Conservation (phyloP, 2,888 invertebrate species). For the Automeris io region DNA sequence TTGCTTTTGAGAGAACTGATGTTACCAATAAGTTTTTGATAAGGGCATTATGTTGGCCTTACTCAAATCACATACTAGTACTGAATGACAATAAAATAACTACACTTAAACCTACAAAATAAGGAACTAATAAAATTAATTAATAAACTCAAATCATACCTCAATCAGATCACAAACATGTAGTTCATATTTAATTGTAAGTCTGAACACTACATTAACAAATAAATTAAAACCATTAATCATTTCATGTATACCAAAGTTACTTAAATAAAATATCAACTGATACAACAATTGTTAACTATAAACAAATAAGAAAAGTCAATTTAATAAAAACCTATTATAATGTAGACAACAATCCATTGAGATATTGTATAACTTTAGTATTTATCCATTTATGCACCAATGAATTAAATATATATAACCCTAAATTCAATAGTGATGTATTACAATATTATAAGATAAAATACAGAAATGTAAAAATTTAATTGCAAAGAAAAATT, state of each 20-base stretch:
- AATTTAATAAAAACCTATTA: conserved; percentile 54
- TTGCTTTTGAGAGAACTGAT: conserved; percentile 58
- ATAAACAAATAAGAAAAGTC: conserved; percentile 63
- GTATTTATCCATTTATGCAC: conserved; percentile 13
- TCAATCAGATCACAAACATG: conserved; percentile 73
- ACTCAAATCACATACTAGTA: conserved; percentile 28
- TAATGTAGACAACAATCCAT: conserved; percentile 49
- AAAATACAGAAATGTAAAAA: conserved; percentile 40
- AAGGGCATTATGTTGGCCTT: conserved; percentile 26
- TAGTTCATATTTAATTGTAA: conserved; percentile 68
- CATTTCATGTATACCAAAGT: conserved; percentile 46
- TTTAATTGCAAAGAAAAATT: conserved; percentile 29
- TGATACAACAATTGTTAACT: conserved; percentile 59
- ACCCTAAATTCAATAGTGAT: conserved; percentile 37
- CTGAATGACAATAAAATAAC: conserved; percentile 40
- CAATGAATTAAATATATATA: background rate
- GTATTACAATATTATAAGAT: conserved; percentile 26
- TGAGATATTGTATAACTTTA: conserved; percentile 35
- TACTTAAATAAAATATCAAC: conserved; percentile 70
- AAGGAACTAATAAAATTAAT: conserved; percentile 74
- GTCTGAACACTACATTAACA: conserved; percentile 57
- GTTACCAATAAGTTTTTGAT: conserved; percentile 57
- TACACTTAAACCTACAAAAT: conserved; percentile 62
- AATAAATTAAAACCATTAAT: conserved; percentile 71
- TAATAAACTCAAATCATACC: conserved; percentile 62